These are phyloP conservation scores for Leucopternis melanops DNA, from an alignment of 2,113 vertebrate genomes.

Conservation along the genomic window DNA sequence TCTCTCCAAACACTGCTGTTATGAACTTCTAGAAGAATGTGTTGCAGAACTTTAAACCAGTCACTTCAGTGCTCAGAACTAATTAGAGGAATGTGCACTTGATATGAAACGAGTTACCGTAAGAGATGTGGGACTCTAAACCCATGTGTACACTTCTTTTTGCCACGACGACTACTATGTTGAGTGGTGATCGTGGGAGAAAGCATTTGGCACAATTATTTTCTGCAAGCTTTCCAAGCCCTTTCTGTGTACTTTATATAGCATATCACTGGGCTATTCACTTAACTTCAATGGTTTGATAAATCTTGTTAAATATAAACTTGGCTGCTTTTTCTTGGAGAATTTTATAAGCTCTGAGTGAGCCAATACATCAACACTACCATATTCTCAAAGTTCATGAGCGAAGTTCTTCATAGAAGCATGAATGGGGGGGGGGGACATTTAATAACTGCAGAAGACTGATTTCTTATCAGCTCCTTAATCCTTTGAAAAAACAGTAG, in stretches of 20 bases:
- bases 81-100: not conserved
- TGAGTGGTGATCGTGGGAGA: not conserved
- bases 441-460: not conserved
- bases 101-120: not conserved
- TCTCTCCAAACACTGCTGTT: not conserved
- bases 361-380: not conserved
- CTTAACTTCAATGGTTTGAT: constrained; percentile 36
- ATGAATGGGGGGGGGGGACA: not conserved
- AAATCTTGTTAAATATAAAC: constrained; percentile 61
- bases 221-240: not conserved
- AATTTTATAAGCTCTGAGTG: not conserved
- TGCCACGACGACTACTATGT: fast-evolving
- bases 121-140: not conserved
- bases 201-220: constrained; percentile 2
- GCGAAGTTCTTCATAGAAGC: not conserved
- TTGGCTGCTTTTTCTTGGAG: constrained; percentile 19
- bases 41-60: not conserved
- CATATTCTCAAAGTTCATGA: not conserved
- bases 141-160: not conserved
- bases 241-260: constrained; percentile 13
- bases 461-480: not conserved
- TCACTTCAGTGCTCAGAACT: not conserved
- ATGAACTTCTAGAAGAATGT: not conserved
- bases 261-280: not conserved
- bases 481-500: not conserved